These are phyloP conservation scores for Phycodurus eques DNA, from an alignment of 2,113 vertebrate species.

Conservation along the genomic window DNA sequence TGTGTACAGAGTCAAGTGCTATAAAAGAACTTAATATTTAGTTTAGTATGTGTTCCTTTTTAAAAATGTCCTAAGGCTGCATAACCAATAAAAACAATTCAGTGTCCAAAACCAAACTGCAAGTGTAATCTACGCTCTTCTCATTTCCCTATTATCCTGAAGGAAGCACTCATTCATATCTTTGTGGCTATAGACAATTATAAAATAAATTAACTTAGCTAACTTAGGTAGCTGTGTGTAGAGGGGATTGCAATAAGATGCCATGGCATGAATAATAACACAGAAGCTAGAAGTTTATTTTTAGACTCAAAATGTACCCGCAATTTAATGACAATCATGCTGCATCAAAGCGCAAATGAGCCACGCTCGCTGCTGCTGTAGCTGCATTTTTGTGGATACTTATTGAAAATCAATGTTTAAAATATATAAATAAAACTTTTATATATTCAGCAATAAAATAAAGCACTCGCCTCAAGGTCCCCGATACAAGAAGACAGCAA, in stretches of 20 bases:
- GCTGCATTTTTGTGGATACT: conserved; percentile 3
- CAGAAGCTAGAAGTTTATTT: conserved; percentile 39
- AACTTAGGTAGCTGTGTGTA: conserved; percentile 27
- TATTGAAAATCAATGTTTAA: conserved; percentile 6
- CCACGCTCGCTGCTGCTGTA: not conserved
- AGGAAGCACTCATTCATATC: conserved; percentile 37
- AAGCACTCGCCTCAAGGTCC: conserved; percentile 12
- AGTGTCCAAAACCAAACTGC: conserved; percentile 13
- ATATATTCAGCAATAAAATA: conserved; percentile 28
- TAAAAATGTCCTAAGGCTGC: conserved; percentile 2
- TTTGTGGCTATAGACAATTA: conserved; percentile 44
- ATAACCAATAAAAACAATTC: conserved; percentile 5
- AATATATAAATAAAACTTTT: conserved; percentile 21
- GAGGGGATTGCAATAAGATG: conserved; percentile 42
- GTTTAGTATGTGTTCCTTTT: not conserved
- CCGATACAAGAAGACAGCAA: conserved; percentile 19
- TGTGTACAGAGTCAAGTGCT: not conserved
- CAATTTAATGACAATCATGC: conserved; percentile 36
- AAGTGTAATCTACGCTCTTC: conserved; percentile 36
- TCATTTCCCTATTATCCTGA: conserved; percentile 43
- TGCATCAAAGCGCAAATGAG: conserved; percentile 25
- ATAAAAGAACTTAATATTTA: not conserved
- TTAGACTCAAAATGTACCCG: conserved; percentile 39
- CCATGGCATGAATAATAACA: conserved; percentile 46
- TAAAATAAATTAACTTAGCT: conserved; percentile 44